Percentiles rank a stretch among this genome's conserved stretches.
Conservation (phyloP, 2,888 invertebrate genomes). For the Scelioninae gen. 2 region DNA sequence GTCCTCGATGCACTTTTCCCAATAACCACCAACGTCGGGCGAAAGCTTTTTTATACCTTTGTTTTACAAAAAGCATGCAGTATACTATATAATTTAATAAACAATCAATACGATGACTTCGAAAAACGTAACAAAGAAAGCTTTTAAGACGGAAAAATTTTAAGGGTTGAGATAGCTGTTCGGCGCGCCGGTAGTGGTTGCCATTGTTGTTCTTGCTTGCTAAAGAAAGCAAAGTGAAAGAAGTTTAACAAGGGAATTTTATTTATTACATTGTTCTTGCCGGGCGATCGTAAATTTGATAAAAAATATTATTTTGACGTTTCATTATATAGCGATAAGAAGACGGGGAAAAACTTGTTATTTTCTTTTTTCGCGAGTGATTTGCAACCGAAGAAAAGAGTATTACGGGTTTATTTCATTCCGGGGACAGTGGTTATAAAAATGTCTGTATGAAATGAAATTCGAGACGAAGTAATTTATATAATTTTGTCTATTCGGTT, state of each 20-base stretch:
- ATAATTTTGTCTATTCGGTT: too few species aligned
- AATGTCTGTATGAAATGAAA: too few species aligned
- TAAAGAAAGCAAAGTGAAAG: neutral
- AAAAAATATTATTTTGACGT: constrained; percentile 22
- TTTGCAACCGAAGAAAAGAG: constrained; percentile 9
- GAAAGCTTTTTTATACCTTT: constrained; percentile 17
- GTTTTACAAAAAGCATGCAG: constrained; percentile 13
- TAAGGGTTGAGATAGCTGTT: too few species aligned
- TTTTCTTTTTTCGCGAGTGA: constrained; percentile 23
- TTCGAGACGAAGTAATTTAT: neutral
- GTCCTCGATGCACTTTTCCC: constrained; percentile 50
- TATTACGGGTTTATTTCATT: constrained; percentile 18
- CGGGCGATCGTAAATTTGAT: constrained; percentile 9
- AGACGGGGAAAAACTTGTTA: constrained; percentile 18
- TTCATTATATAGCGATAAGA: constrained; percentile 11
- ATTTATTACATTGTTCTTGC: constrained; percentile 2
- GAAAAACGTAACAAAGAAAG: neutral
- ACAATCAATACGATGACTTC: constrained; percentile 22
- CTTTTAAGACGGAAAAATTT: neutral
- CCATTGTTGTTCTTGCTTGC: too few species aligned
- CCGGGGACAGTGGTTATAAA: constrained; percentile 1
- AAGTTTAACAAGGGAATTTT: constrained; percentile 12
- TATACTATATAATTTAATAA: constrained; percentile 39
- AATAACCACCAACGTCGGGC: constrained; percentile 41
- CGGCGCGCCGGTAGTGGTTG: too few species aligned